A percentile compares a stretch with the other conserved stretches of the same genome.
phyloP scores from a whole-genome alignment of 2,113 vertebrate genomes.

The Cyrtonyx montezumae region DNA sequence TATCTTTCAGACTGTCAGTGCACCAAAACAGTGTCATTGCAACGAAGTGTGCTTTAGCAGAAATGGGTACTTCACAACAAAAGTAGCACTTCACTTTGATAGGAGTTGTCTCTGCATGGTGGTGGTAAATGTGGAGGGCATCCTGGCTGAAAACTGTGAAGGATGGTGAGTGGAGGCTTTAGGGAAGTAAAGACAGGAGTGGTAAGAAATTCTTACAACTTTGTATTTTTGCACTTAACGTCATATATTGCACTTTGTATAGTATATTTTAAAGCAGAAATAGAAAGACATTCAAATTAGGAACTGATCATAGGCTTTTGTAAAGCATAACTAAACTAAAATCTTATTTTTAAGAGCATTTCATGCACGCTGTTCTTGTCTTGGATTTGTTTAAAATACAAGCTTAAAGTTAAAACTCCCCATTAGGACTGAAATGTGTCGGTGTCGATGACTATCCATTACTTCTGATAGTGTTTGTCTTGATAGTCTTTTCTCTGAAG shows the following conservation, averaged over 20 bases:
- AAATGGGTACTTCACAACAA: neutral
- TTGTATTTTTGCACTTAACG: neutral
- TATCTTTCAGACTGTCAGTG: neutral
- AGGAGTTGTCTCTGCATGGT: neutral
- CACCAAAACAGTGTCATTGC: neutral
- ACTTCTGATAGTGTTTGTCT: neutral
- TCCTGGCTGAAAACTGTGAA: neutral
- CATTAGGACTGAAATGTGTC: neutral
- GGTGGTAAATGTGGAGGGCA: neutral
- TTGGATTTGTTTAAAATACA: neutral
- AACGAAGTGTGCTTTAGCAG: neutral
- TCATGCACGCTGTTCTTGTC: neutral
- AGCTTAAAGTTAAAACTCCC: neutral
- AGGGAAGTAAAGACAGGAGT: neutral
- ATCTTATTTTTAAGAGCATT: neutral
- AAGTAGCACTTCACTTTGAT: fast-evolving
- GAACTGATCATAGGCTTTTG: neutral
- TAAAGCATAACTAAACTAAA: neutral
- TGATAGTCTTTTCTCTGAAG: neutral
- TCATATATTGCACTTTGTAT: neutral
- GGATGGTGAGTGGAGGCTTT: neutral
- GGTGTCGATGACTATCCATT: fast-evolving
- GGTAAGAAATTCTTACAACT: neutral
- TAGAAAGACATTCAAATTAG: neutral
- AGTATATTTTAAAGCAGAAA: neutral